Percentiles rank a stretch among this genome's conserved stretches.
Evolutionary conservation across 2,888 invertebrate genomes (phyloP).

Genomic region (Ischnura elegans): DNA sequence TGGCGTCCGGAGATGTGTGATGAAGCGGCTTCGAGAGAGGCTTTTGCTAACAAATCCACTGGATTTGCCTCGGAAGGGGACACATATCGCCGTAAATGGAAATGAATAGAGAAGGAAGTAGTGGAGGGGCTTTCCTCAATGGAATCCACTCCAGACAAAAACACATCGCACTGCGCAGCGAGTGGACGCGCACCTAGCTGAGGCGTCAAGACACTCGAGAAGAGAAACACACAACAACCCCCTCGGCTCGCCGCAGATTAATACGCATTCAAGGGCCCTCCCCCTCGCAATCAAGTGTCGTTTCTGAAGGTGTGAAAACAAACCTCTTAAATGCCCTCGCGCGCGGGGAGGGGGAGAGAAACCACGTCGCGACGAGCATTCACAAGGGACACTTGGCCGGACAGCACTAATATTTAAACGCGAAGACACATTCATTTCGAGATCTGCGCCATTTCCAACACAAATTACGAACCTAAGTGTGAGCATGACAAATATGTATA

Average conservation of each 20-base stretch:
- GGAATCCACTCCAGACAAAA: background rate
- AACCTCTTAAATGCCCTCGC: background rate
- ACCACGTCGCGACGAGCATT: background rate
- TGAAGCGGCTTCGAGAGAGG: constrained; percentile 56
- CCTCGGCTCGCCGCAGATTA: background rate
- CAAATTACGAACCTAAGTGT: no score
- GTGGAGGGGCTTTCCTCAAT: background rate
- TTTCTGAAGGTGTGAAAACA: background rate
- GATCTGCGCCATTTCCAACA: no score
- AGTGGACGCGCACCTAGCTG: background rate
- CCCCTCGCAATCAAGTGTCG: background rate
- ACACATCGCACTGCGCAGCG: background rate
- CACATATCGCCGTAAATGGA: constrained; percentile 33
- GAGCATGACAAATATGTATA: no score
- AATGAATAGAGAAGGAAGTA: constrained; percentile 23
- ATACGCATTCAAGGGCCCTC: background rate
- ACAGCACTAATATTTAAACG: no score
- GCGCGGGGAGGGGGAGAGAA: background rate
- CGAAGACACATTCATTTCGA: no score
- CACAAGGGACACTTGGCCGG: no score
- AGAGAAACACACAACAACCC: background rate
- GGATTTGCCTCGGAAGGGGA: constrained; percentile 33
- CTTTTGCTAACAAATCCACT: constrained; percentile 64
- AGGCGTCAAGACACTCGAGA: background rate
- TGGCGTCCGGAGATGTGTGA: constrained; percentile 20